Conservation (phyloP, 2,113 vertebrate genomes). For the Guaruba guarouba region DNA sequence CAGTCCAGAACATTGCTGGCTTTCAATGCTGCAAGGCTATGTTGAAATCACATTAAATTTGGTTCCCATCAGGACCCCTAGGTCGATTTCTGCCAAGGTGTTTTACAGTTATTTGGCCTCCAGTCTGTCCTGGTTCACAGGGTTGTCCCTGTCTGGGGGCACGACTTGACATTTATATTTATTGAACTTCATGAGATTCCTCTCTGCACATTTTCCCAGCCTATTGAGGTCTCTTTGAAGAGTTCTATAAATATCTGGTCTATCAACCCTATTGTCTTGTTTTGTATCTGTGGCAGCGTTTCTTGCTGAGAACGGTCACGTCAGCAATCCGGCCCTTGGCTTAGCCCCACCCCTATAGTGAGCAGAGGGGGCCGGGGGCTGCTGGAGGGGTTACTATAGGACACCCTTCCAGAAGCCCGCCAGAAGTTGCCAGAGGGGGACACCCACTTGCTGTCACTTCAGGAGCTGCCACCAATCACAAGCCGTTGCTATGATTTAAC, state of each 20-base stretch:
- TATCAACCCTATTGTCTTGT: not conserved
- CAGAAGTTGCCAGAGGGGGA: too few species aligned
- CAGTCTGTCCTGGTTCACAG: not conserved
- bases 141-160: not conserved
- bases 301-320: too few species aligned
- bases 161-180: not conserved
- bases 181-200: not conserved
- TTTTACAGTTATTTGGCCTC: not conserved
- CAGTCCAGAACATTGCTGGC: not conserved
- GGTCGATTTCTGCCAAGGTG: not conserved
- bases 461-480: too few species aligned
- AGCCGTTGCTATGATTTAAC: too few species aligned
- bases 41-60: not conserved
- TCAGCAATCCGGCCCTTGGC: too few species aligned
- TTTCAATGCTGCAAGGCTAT: not conserved
- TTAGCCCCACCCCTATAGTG: too few species aligned
- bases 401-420: too few species aligned
- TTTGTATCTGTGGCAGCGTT: not conserved
- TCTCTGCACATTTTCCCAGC: not conserved
- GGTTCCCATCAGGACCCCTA: not conserved
- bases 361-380: too few species aligned
- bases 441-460: too few species aligned
- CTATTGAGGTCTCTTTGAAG: not conserved
- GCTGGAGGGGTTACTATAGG: too few species aligned
- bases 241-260: not conserved